Evolutionary conservation across 2,113 vertebrate genomes (phyloP), one percentile per base, ranked within the genome.

Genomic region (Siniperca chuatsi): DNA sequence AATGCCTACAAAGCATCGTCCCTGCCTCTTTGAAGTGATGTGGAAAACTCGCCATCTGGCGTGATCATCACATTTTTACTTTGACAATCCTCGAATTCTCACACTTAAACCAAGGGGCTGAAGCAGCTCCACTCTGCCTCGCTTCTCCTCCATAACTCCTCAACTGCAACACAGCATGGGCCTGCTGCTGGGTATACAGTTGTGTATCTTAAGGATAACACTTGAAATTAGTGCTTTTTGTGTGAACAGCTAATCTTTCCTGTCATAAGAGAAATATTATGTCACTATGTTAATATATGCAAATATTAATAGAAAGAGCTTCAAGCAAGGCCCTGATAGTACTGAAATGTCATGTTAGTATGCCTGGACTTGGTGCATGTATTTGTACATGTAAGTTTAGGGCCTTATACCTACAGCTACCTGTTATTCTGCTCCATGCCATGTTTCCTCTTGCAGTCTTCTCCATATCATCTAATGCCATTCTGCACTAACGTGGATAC

Each of bases 1-100:
- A 87, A 91, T 84, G 92, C 82, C 89, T 94, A 92, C 93, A 94
- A 94, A 94, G 93, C 82, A 2, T 5, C 73, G 55, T 87, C 85
- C 86, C 90, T 50, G 84, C 57, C 73, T 75, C 91, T 94, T 94
- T 94, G 93, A 94, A 93, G 92, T 84, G 87, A 80, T 75, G 62
- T 75, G 67, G 89, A 90, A 92, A 90, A 91, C 83, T 90, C 60
- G 75, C 92, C 92, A 95, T 93, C 93, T 95, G 94, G 91, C 50
- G 55, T 11, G 33, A 90, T 87, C 85, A 78, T 87, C 87, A 87
- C 79, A 82, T 87, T 93, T 92, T 93, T 82, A 85, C 85, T 92
- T 90, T 90, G 86, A 87, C 92, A 81, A 83, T 83, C 75, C 86
- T 91, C 4, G 9, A 84, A 84, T 85, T 89, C 74, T 86, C 79